Evolutionary conservation across 2,113 vertebrate genomes (phyloP).

Genomic region (Apodemus sylvaticus): DNA sequence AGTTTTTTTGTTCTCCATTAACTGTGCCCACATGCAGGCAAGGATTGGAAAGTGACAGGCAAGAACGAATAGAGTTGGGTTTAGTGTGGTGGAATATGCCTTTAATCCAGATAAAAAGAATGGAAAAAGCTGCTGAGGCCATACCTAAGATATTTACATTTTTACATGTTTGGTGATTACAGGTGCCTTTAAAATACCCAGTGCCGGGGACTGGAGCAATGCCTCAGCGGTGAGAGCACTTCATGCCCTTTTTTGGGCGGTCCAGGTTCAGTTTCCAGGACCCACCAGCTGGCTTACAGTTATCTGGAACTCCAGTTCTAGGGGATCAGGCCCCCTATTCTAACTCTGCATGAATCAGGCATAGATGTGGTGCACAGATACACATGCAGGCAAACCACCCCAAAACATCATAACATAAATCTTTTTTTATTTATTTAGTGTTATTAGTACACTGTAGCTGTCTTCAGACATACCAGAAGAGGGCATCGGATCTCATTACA

Average conservation of each 20-base stretch:
- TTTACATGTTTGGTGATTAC: not conserved
- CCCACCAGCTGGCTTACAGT: not conserved
- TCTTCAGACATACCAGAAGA: too few relatives aligned
- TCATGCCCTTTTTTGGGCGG: not conserved
- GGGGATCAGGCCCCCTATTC: not conserved
- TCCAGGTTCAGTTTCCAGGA: not conserved
- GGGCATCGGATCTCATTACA: too few relatives aligned
- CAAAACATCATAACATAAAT: not conserved
- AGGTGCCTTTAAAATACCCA: not conserved
- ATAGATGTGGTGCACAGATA: not conserved
- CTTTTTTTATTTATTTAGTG: too few relatives aligned
- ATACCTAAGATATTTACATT: not conserved
- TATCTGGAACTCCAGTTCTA: not conserved
- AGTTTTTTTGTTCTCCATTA: not conserved
- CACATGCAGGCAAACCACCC: not conserved
- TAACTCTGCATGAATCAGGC: not conserved
- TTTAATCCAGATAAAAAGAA: not conserved
- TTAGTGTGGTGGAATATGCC: not conserved
- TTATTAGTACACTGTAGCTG: too few relatives aligned
- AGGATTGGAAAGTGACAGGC: not conserved
- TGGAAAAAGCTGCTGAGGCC: conserved; percentile 1
- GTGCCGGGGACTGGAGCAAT: not conserved
- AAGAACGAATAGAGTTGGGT: not conserved
- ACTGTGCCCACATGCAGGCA: not conserved
- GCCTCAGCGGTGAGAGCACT: not conserved